Conservation (phyloP, 2,888 invertebrate genomes). For the Aspidiotus destructor region DNA sequence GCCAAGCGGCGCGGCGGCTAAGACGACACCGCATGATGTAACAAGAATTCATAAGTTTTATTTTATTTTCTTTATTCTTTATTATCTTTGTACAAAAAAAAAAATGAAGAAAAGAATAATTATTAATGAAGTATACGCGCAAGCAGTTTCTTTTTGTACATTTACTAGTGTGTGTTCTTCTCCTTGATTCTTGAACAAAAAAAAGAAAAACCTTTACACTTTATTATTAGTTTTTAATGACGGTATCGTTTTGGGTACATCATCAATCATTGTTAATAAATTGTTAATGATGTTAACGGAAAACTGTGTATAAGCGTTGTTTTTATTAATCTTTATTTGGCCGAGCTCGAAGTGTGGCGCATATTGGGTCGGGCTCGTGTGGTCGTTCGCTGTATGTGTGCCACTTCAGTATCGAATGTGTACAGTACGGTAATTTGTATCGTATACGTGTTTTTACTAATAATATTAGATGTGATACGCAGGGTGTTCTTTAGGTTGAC, state of each 20-base stretch:
- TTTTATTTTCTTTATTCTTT: too few species aligned
- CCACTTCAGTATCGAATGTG: background rate
- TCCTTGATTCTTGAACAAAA: background rate
- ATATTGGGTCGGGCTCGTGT: too few species aligned
- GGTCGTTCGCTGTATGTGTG: background rate
- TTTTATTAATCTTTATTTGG: conserved; percentile 4
- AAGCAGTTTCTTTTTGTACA: too few species aligned
- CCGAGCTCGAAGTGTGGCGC: background rate
- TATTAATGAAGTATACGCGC: background rate
- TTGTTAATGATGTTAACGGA: background rate
- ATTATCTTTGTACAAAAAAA: too few species aligned
- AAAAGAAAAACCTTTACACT: background rate
- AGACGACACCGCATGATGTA: too few species aligned
- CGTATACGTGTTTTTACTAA: too few species aligned
- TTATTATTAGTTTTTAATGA: conserved; percentile 1
- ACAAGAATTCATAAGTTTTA: too few species aligned
- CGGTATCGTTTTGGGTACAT: background rate
- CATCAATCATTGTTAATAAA: conserved; percentile 3
- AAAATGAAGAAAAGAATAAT: background rate
- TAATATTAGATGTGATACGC: background rate
- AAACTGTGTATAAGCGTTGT: background rate
- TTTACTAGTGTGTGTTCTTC: background rate
- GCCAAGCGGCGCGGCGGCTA: too few species aligned
- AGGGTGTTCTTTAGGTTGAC: background rate
- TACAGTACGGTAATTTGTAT: too few species aligned